These are phyloP conservation scores for Spodoptera exigua DNA, from an alignment of 2,888 invertebrate species.

Conservation along the genomic window DNA sequence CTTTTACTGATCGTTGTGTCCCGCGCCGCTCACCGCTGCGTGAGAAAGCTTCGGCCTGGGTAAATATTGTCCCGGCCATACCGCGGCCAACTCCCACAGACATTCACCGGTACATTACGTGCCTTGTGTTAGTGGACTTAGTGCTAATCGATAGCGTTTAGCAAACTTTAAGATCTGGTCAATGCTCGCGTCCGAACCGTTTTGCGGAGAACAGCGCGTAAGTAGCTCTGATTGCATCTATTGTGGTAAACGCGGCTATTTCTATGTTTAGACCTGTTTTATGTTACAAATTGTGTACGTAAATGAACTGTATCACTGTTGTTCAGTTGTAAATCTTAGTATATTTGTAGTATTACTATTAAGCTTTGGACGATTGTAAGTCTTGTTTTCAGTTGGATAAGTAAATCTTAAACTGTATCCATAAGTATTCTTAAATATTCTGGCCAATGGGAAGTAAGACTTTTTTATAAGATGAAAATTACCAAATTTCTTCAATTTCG, in stretches of 20 bases:
- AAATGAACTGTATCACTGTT: conserved; percentile 20
- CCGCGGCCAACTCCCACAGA: conserved; percentile 57
- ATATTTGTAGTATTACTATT: conserved; percentile 8
- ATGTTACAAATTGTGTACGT: conserved; percentile 36
- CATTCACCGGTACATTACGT: conserved; percentile 53
- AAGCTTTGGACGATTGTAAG: no score
- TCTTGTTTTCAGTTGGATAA: no score
- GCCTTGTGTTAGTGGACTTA: conserved; percentile 40
- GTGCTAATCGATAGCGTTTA: conserved; percentile 56
- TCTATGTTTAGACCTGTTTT: conserved; percentile 48
- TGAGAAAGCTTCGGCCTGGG: conserved; percentile 80
- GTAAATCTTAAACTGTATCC: neutral
- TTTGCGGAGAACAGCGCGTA: conserved; percentile 26
- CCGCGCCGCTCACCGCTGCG: conserved; percentile 69
- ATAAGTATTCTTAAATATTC: no score
- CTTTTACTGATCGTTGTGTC: conserved; percentile 75
- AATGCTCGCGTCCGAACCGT: conserved; percentile 21
- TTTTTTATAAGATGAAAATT: no score
- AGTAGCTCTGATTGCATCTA: conserved; percentile 31
- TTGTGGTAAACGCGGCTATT: conserved; percentile 35
- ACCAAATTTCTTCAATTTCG: no score
- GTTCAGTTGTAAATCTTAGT: conserved; percentile 12
- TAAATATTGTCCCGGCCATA: conserved; percentile 77
- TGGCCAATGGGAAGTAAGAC: no score
- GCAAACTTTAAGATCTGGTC: conserved; percentile 45